Evolutionary conservation across 2,888 invertebrate genomes (phyloP), one percentile per base, ranked within the genome.

Genomic region (Tachina fera): DNA sequence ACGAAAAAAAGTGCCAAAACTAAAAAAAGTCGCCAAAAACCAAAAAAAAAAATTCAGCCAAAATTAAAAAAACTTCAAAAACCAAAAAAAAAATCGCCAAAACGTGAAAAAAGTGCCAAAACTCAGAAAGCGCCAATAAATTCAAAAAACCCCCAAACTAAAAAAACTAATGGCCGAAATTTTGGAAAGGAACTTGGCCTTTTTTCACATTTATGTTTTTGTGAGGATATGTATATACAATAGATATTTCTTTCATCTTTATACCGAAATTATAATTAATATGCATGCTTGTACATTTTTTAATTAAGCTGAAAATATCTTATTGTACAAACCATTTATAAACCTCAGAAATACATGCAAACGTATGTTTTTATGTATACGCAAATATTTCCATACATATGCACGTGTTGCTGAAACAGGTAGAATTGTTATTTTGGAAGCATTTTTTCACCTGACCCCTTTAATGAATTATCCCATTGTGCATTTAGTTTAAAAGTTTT

Each of bases 221-320:
- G 22, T 22, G 1, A 22, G 3, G 22, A 22, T 22, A 22, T 3
- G 3, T 22, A 22, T 22, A 8, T 31, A 47, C 31, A 31, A 4
- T 31, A 47, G n/a, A 60, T 16, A 11, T 47, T 39, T 16, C 11
- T 47, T 47, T 16, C 11, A 60, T 72, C 39, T 45, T 45, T 16
- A 19, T 68, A 13, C 16, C 31, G 31, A 31, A 31, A 31, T 5
- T 31, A 31, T 6, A 31, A 5, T 31, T 31, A 31, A 31, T 31
- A 9, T 56, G 63, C 19, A 39, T 16, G 13, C 22, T 45, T 22
- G 14, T 13, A 22, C 16, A 60, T 53, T 22, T 77, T 83, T 72
- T 77, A 77, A 77, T 83, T 82, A 82, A 82, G 60, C 71, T 60
- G 56, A 63, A 83, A 65, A 71, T 82, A 41, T 58, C 63, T 76